A percentile compares a stretch with the other conserved stretches of the same genome.
Evolutionary conservation across 2,113 vertebrate genomes (phyloP).

Genomic region (Oncorhynchus gorbuscha): DNA sequence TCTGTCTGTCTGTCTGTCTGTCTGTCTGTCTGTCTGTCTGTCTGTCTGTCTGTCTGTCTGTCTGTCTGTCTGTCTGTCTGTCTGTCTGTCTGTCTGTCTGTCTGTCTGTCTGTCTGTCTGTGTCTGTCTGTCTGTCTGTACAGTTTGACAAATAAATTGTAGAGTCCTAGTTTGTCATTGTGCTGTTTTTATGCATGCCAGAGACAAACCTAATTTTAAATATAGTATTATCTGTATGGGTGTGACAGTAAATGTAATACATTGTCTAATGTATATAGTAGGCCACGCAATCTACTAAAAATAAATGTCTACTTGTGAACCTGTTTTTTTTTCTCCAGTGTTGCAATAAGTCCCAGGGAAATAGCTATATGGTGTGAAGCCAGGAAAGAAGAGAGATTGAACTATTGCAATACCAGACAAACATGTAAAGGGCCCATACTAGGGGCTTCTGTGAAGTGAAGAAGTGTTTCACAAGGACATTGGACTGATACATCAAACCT

Average conservation of each 20-base stretch:
- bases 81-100: neutral
- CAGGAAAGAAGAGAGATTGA: too few relatives aligned
- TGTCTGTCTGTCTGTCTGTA: neutral
- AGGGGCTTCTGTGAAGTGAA: too few relatives aligned
- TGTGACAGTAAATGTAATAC: slow-evolving; percentile 40
- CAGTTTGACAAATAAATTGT: neutral
- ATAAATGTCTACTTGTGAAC: neutral
- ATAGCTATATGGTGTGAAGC: too few relatives aligned
- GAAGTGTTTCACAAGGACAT: too few relatives aligned
- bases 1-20: slow-evolving; percentile 1
- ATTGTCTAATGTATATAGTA: neutral
- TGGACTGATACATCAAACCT: too few relatives aligned
- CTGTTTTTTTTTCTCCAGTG: neutral
- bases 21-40: neutral
- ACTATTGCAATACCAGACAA: too few relatives aligned
- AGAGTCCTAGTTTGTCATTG: neutral
- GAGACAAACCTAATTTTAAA: slow-evolving; percentile 52
- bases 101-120: slow-evolving; percentile 2
- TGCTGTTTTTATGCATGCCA: slow-evolving; percentile 75
- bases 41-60: slow-evolving; percentile 2
- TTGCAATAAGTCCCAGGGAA: neutral
- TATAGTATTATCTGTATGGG: slow-evolving; percentile 62
- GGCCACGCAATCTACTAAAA: neutral
- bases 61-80: slow-evolving; percentile 6
- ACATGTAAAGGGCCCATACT: too few relatives aligned